Percentiles rank a stretch among this genome's conserved stretches.
Conservation (phyloP, 2,888 invertebrate genomes). For the Cerceris ruficornis region DNA sequence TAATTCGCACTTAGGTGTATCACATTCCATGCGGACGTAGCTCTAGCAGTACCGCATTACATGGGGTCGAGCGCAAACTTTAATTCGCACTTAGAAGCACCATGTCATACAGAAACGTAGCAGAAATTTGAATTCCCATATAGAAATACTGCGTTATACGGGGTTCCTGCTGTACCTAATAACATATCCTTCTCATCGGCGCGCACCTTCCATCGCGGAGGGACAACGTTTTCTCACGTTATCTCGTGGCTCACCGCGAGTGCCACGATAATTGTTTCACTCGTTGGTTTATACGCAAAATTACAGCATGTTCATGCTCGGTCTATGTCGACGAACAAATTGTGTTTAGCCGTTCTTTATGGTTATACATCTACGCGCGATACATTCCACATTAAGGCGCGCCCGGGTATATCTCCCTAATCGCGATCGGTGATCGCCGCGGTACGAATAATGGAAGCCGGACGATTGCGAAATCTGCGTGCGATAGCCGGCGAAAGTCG, state of each 20-base stretch:
- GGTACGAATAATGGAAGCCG: slow-evolving; percentile 36
- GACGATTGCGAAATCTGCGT: slow-evolving; percentile 30
- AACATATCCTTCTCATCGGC: too few relatives aligned
- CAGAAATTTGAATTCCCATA: too few relatives aligned
- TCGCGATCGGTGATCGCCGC: slow-evolving; percentile 43
- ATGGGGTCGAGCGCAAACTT: too few relatives aligned
- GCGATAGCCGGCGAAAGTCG: slow-evolving; percentile 22
- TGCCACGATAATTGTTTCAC: background rate
- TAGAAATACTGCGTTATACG: too few relatives aligned
- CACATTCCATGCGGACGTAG: too few relatives aligned
- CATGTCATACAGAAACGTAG: too few relatives aligned
- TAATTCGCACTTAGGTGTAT: too few relatives aligned
- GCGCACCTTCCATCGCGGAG: too few relatives aligned
- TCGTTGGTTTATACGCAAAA: background rate
- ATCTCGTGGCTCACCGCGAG: background rate
- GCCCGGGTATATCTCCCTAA: slow-evolving; percentile 35
- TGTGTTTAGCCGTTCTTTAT: slow-evolving; percentile 20
- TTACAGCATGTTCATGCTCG: slow-evolving; percentile 17
- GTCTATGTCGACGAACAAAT: slow-evolving; percentile 53
- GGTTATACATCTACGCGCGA: slow-evolving; percentile 1
- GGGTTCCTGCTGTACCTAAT: too few relatives aligned
- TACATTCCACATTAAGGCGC: slow-evolving; percentile 42
- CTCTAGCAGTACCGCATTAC: too few relatives aligned
- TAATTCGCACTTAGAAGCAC: too few relatives aligned
- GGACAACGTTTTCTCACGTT: too few relatives aligned